Evolutionary conservation across 2,888 invertebrate genomes (phyloP).

Genomic region (Harmothoe impar): DNA sequence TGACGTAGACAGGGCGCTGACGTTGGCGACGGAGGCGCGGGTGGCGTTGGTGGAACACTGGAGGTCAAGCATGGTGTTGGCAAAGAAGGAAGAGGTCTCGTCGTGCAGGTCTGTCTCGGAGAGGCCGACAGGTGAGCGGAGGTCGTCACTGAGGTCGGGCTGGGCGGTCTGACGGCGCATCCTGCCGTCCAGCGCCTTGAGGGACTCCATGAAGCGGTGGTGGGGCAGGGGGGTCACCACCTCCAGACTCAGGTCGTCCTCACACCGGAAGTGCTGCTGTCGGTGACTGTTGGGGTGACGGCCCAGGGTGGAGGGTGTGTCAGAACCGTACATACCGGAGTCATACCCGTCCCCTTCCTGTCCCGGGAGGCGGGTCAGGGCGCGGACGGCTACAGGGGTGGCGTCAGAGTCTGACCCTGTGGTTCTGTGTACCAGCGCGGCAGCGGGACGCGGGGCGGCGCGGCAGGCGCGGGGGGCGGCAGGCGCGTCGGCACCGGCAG

Average conservation of each 20-base stretch:
- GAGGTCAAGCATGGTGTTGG: conserved; percentile 60
- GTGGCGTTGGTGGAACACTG: conserved; percentile 66
- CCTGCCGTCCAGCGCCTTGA: conserved; percentile 12
- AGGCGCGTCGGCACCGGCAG: neutral
- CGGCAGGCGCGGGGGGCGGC: neutral
- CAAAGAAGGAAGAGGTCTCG: conserved; percentile 39
- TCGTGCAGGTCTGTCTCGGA: conserved; percentile 66
- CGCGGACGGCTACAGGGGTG: conserved; percentile 34
- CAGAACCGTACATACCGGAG: neutral
- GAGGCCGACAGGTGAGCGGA: conserved; percentile 63
- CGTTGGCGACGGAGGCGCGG: conserved; percentile 66
- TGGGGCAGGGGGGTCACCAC: conserved; percentile 24
- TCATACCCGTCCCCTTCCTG: neutral
- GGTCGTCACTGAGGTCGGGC: conserved; percentile 37
- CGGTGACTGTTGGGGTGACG: neutral
- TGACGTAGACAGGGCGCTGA: conserved; percentile 62
- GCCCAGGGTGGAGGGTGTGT: neutral
- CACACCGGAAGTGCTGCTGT: neutral
- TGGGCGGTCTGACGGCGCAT: conserved; percentile 68
- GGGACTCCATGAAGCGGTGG: neutral
- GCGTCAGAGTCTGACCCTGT: conserved; percentile 49
- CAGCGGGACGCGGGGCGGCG: neutral
- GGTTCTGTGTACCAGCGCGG: neutral
- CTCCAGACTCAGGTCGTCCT: neutral
- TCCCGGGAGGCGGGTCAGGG: neutral